phyloP scores from a whole-genome alignment of 2,888 invertebrate genomes.

The Athetis lepigone region DNA sequence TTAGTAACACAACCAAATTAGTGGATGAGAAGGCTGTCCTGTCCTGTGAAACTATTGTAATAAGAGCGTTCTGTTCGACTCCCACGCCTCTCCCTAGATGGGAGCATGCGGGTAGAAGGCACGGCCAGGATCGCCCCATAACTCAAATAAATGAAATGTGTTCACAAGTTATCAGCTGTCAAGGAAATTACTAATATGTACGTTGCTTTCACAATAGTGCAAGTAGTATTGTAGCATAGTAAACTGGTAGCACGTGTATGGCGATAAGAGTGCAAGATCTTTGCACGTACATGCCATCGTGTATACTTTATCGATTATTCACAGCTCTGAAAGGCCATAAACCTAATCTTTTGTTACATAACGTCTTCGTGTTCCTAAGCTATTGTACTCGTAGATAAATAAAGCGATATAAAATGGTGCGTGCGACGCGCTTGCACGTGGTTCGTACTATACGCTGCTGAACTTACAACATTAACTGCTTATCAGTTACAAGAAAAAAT shows the following conservation, averaged over 20 bases:
- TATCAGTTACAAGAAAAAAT: conserved; percentile 81
- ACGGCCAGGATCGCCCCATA: conserved; percentile 27
- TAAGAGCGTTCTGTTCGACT: conserved; percentile 24
- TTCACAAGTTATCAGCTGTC: conserved; percentile 44
- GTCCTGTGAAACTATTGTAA: conserved; percentile 23
- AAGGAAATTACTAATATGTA: conserved; percentile 54
- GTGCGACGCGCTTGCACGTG: conserved; percentile 76
- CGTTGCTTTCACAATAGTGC: conserved; percentile 62
- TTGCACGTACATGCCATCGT: conserved; percentile 68
- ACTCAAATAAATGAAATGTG: conserved; percentile 49
- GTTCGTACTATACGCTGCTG: conserved; percentile 69
- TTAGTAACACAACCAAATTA: conserved; percentile 2
- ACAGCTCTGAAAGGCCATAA: conserved; percentile 74
- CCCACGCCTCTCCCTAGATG: conserved; percentile 42
- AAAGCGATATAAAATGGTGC: conserved; percentile 66
- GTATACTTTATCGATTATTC: conserved; percentile 75
- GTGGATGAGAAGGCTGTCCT: neutral
- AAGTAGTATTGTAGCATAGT: conserved; percentile 70
- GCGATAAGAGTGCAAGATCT: conserved; percentile 76
- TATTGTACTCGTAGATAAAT: conserved; percentile 60
- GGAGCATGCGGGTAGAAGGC: conserved; percentile 51
- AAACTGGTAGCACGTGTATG: conserved; percentile 80
- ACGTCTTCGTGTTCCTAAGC: conserved; percentile 54
- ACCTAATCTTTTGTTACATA: conserved; percentile 77
- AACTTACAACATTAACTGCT: conserved; percentile 72